Evolutionary conservation across 2,113 vertebrate genomes (phyloP), one percentile per base, ranked within the genome.

Genomic region (Otolemur garnettii): DNA sequence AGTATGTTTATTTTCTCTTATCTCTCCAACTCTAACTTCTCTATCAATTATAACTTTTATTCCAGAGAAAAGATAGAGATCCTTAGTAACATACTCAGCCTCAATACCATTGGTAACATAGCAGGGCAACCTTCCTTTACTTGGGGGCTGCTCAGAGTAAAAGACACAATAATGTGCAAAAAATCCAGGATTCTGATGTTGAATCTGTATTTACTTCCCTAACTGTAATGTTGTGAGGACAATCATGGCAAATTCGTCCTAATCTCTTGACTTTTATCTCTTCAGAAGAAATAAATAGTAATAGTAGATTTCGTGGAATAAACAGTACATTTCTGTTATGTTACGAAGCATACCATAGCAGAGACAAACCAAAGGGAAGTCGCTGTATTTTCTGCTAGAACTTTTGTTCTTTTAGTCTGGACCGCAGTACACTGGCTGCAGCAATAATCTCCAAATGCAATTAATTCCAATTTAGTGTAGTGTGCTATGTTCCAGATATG

Each of bases 1-100:
- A 81, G 17, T 45, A 71, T 57, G 53, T 92, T 91, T 91, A 22
- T 42, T 93, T 90, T 88, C 57, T 94, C 59, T 83, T 96, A 74
- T 88, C 12, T 33, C 6, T 55, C 50, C 53, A 71, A 60, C 14
- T 35, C 22, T 2, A 90, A 91, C 17, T 66, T 28, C 82, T 84
- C 38, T 55, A 57, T 83, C 59, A 87, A 33, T 12, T 80, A 53
- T 21, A 75, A 45, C 33, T 88, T 71, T 82, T 64, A 28, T 92
- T 91, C 68, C 28, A 28, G 69, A 92, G 83, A 55, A 86, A 88
- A 62, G 69, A 60, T 2, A 81, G 81, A 68, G 8, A 77, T 30
- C 19, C 33, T 91, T 60, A 45, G 68, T 72, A 45, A 62, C 66
- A 60, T 6, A 10, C 5, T 24, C 55, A 28, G 45, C 86, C 12